Base-by-base conservation (phyloP, 2,113 vertebrate genomes). In the Pteruthius melanotis region DNA sequence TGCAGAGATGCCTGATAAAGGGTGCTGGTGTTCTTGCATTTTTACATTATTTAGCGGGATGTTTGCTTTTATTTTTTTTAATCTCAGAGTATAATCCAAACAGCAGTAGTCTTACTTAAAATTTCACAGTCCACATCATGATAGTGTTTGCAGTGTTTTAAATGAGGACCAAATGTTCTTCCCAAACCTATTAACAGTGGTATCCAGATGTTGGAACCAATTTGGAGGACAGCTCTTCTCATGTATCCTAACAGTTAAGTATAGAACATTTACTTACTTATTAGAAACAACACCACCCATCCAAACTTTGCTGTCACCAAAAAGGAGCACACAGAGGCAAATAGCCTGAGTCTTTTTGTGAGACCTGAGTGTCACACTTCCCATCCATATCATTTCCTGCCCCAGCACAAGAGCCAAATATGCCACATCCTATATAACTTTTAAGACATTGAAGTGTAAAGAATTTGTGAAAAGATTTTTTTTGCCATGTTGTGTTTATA, bases 151-250 rank as follows among this genome's bases (percentile, higher is more conserved):
- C 53, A 96, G 47, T 69, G 68, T 61, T 97, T 93, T 93, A 97
- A 97, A 98, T 97, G 93, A 97, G 71, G 95, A 97, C 89, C 97
- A 98, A 81, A 96, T 98, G 97, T 91, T 96, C 61, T 78, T 88
- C 75, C 33, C 57, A 90, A 97, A 75, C 42, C 52, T 94, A 72
- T 59, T 97, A 97, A 91, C 81, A 90, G 86, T 90, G 93, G 68
- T 94, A 96, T 94, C 95, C 96, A 98, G 97, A 98, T 97, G 97
- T 98, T 97, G 81, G 86, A 96, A 96, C 83, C 93, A 96, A 94
- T 96, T 94, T 59, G 53, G 87, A 96, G 76, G 95, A 95, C 90
- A 97, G 89, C 26, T 97, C 87, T 87, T 78, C 82, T 60, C 35
- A 10, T 44, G 87, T 87, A 76, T 81, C 76, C 45, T 77, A 95